phyloP scores from a whole-genome alignment of 2,113 vertebrate genomes.

The Meleagris gallopavo region DNA sequence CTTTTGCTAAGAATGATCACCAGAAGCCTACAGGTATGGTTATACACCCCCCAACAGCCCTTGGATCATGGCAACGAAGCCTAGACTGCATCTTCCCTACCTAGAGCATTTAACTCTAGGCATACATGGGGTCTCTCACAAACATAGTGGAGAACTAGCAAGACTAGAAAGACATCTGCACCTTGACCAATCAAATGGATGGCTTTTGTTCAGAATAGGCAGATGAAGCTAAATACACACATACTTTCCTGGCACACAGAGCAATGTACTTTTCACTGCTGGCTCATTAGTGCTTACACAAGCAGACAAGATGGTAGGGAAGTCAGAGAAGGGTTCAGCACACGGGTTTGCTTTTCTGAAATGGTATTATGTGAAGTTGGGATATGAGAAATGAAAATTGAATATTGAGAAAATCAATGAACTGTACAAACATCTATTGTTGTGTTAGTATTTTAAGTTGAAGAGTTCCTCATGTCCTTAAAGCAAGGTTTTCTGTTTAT shows the following conservation, averaged over 20 bases:
- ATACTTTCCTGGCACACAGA: neutral
- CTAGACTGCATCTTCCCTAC: neutral
- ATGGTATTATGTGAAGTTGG: neutral
- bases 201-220: neutral
- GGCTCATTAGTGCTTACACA: neutral
- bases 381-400: neutral
- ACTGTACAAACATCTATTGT: neutral
- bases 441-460: neutral
- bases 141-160: neutral
- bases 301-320: neutral
- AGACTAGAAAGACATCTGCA: neutral
- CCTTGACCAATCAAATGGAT: neutral
- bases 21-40: neutral
- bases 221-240: neutral
- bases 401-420: neutral
- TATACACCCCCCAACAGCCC: neutral
- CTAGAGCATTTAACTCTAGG: neutral
- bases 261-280: neutral
- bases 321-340: neutral
- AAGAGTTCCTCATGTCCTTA: neutral
- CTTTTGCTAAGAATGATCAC: neutral
- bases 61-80: neutral
- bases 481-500: neutral
- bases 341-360: neutral
- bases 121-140: neutral